A percentile compares a stretch with the other conserved stretches of the same genome.
phyloP scores from a whole-genome alignment of 1,140 invertebrate species.

The Drosophila oshimai region DNA sequence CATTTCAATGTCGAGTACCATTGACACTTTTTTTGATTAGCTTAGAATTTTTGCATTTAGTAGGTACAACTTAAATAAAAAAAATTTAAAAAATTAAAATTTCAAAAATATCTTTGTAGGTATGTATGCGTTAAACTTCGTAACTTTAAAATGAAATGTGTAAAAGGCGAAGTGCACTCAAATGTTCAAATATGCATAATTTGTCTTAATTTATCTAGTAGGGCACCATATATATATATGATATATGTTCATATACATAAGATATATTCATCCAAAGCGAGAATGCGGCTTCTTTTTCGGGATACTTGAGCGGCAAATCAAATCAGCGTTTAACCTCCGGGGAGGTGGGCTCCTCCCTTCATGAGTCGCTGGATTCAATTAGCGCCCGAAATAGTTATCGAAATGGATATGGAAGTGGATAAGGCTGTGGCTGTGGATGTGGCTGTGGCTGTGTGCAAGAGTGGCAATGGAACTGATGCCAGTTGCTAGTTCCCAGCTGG shows the following conservation, averaged over 20 bases:
- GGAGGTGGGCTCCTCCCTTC: constrained; percentile 9
- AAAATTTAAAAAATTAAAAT: too few relatives aligned
- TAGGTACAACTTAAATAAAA: too few relatives aligned
- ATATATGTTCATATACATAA: constrained; percentile 12
- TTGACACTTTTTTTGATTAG: too few relatives aligned
- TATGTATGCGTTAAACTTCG: too few relatives aligned
- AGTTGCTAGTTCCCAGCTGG: constrained; percentile 16
- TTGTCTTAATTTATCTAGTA: not conserved
- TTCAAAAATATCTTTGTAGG: too few relatives aligned
- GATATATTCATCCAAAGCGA: not conserved
- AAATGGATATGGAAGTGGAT: constrained; percentile 35
- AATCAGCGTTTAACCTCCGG: constrained; percentile 44
- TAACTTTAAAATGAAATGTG: too few relatives aligned
- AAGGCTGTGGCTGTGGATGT: not conserved
- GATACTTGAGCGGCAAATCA: constrained; percentile 43
- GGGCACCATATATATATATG: not conserved
- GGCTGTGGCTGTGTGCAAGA: not conserved
- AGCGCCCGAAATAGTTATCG: constrained; percentile 59
- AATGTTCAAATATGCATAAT: too few relatives aligned
- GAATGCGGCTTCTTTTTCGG: constrained; percentile 14
- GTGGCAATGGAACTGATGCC: constrained; percentile 1
- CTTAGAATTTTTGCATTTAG: too few relatives aligned
- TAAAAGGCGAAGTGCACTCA: not conserved
- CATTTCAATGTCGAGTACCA: too few relatives aligned
- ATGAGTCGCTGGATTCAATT: constrained; percentile 66